Evolutionary conservation across 2,888 invertebrate genomes (phyloP).

Genomic region (Agrypnus murinus): DNA sequence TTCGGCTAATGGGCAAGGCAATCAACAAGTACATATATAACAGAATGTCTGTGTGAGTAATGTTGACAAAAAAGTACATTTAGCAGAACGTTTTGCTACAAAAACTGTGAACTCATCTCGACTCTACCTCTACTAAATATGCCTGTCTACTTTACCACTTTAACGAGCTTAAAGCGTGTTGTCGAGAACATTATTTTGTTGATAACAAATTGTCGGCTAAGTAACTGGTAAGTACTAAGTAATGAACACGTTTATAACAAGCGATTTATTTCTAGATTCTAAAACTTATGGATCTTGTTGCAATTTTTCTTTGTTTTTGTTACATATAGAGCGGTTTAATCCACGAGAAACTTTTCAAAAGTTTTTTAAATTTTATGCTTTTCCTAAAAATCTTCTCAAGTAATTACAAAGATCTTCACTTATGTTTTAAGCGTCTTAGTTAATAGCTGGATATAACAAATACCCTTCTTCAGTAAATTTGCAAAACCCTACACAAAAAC

Average conservation of each 20-base stretch:
- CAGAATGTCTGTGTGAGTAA: slow-evolving; percentile 44
- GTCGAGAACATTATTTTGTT: slow-evolving; percentile 17
- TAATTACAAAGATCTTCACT: too few relatives aligned
- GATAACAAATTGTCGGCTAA: slow-evolving; percentile 19
- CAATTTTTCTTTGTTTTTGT: too few relatives aligned
- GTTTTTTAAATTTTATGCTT: too few relatives aligned
- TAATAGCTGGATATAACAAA: too few relatives aligned
- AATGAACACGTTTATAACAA: slow-evolving; percentile 11
- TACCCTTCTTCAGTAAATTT: too few relatives aligned
- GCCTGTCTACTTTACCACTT: slow-evolving; percentile 25
- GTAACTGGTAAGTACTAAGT: slow-evolving; percentile 7
- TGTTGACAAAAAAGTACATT: slow-evolving; percentile 43
- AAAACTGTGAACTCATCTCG: slow-evolving; percentile 33
- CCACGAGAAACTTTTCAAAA: too few relatives aligned
- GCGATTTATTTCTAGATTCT: neutral
- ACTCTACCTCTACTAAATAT: slow-evolving; percentile 28
- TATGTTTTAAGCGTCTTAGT: too few relatives aligned
- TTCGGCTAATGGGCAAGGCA: slow-evolving; percentile 43
- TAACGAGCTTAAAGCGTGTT: slow-evolving; percentile 19
- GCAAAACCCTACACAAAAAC: too few relatives aligned
- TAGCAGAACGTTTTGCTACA: slow-evolving; percentile 35
- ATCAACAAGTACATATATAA: slow-evolving; percentile 49
- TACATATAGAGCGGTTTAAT: too few relatives aligned
- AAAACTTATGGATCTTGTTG: too few relatives aligned
- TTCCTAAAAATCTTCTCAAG: too few relatives aligned